These are phyloP conservation scores for Chrysolophus pictus DNA, from an alignment of 2,797 vertebrate genomes.

Conservation along the genomic window DNA sequence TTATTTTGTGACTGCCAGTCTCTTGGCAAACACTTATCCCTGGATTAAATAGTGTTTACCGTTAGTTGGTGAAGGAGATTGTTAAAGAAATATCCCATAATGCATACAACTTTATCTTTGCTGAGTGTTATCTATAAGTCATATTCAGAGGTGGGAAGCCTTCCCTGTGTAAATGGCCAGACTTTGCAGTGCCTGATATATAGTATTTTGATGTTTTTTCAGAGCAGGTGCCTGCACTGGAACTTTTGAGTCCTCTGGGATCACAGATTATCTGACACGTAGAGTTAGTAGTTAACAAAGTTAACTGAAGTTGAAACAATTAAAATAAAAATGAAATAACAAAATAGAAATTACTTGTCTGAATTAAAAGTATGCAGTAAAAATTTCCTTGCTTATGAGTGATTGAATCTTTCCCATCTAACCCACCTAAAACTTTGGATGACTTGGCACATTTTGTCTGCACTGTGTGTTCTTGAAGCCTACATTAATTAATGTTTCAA, in stretches of 20 bases:
- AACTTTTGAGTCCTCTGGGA: background rate
- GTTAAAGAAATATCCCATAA: background rate
- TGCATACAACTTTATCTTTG: background rate
- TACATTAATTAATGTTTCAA: background rate
- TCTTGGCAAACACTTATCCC: background rate
- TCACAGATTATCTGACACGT: background rate
- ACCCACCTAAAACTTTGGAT: background rate
- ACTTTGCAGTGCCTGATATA: accelerated
- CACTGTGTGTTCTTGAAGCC: background rate
- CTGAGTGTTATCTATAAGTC: background rate
- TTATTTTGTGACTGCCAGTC: accelerated
- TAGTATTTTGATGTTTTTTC: background rate
- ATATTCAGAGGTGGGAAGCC: background rate
- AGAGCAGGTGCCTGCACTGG: background rate
- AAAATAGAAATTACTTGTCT: background rate
- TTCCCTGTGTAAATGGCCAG: background rate
- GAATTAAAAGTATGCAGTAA: background rate
- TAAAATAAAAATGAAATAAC: background rate
- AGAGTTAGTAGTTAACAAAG: background rate
- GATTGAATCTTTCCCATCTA: background rate
- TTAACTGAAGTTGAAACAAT: background rate
- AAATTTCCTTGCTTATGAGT: background rate
- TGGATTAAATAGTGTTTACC: background rate
- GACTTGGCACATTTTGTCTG: background rate
- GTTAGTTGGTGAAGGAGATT: accelerated